phyloP scores from a whole-genome alignment of 2,113 vertebrate genomes.

The Lampris megalopsis region DNA sequence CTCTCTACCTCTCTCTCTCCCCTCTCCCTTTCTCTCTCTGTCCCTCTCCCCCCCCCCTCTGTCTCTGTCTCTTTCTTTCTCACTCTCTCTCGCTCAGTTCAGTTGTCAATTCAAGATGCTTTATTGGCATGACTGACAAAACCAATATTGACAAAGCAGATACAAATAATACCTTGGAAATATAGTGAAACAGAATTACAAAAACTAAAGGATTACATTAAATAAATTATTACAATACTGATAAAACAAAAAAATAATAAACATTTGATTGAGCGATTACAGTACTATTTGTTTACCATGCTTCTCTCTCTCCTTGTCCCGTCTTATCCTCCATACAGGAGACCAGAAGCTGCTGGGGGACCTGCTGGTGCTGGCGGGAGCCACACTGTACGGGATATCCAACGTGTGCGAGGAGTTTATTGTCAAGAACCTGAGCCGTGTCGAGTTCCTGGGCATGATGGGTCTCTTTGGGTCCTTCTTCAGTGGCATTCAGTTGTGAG shows the following conservation, averaged over 20 bases:
- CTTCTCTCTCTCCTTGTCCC: not conserved
- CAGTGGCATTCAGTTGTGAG: conserved; percentile 97
- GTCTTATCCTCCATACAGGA: conserved; percentile 70
- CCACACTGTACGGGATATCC: conserved; percentile 91
- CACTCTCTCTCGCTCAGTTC: not conserved
- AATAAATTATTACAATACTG: too few relatives aligned
- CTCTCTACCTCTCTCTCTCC: too few relatives aligned
- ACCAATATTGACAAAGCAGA: too few relatives aligned
- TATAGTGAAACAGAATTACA: too few relatives aligned
- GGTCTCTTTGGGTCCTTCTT: conserved; percentile 98
- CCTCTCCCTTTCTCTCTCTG: not conserved
- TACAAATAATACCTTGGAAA: too few relatives aligned
- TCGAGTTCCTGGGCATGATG: conserved; percentile 96
- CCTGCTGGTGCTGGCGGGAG: conserved; percentile 92
- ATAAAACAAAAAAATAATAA: too few relatives aligned
- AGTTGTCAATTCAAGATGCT: too few relatives aligned
- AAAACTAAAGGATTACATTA: too few relatives aligned
- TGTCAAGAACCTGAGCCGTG: conserved; percentile 92
- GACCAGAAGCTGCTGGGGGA: conserved; percentile 95
- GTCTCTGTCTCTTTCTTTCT: not conserved
- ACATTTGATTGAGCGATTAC: too few relatives aligned
- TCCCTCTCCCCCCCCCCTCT: not conserved
- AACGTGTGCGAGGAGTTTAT: conserved; percentile 96
- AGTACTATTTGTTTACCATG: not conserved
- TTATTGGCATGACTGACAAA: too few relatives aligned